Conservation (phyloP, 2,113 vertebrate genomes). For the Phaetusa simplex region DNA sequence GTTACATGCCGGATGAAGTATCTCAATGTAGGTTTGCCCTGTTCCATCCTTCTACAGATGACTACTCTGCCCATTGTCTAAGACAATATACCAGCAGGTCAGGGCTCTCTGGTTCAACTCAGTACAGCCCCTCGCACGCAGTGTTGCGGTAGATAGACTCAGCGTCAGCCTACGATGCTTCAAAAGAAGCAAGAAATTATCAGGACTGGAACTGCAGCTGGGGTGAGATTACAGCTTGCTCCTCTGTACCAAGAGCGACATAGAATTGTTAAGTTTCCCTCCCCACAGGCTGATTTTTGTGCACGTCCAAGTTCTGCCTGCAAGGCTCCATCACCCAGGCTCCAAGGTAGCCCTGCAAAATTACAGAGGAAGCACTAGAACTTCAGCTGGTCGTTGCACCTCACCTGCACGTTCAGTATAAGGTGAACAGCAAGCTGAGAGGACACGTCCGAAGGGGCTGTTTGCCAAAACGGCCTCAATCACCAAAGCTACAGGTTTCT, state of each 20-base stretch:
- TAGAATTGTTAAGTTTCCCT: neutral
- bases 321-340: neutral
- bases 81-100: neutral
- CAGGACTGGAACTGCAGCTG: neutral
- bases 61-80: neutral
- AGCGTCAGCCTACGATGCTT: neutral
- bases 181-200: neutral
- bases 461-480: neutral
- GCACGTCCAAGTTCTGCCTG: neutral
- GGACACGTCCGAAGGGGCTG: neutral
- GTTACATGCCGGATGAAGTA: neutral
- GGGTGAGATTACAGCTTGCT: neutral
- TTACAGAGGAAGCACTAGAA: neutral
- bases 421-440: neutral
- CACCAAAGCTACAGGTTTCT: neutral
- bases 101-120: neutral
- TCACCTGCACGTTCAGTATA: fast-evolving
- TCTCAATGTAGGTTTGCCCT: neutral
- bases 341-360: neutral
- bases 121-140: fast-evolving
- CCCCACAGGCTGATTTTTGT: neutral
- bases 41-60: neutral
- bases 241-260: neutral
- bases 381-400: neutral
- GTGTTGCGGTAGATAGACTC: neutral